Evolutionary conservation across 2,888 invertebrate genomes (phyloP).

Genomic region (Tenthredo livida): DNA sequence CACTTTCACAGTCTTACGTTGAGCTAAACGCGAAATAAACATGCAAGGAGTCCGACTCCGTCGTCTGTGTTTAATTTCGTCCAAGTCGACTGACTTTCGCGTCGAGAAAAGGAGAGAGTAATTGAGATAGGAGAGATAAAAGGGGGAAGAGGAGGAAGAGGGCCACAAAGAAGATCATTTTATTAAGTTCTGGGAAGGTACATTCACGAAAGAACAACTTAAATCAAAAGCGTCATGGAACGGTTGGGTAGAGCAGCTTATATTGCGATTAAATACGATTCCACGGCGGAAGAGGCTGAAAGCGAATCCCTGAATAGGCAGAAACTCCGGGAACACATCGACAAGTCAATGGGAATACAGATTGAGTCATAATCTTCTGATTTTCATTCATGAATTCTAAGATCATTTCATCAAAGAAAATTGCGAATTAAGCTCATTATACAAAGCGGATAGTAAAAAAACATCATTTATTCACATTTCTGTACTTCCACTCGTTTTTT

Average conservation of each 20-base stretch:
- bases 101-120: not conserved
- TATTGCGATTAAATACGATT: constrained; percentile 11
- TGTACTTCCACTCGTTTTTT: not conserved
- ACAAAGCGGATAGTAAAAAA: not conserved
- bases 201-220: not conserved
- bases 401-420: not conserved
- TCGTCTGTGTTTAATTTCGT: not conserved
- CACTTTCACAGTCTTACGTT: not conserved
- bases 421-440: not conserved
- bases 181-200: constrained; percentile 30
- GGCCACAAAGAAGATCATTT: constrained; percentile 27
- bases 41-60: not conserved
- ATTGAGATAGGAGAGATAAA: not conserved
- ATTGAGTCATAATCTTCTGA: not conserved
- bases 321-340: not conserved
- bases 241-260: not conserved
- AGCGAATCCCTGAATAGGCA: not conserved
- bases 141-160: too few species aligned
- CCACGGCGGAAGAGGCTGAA: not conserved
- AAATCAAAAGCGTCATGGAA: constrained; percentile 26
- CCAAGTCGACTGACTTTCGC: not conserved
- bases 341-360: not conserved
- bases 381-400: not conserved
- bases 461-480: not conserved
- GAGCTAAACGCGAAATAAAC: not conserved